Base-by-base conservation (phyloP, 2,888 invertebrate genomes). In the Cephus nigrinus region DNA sequence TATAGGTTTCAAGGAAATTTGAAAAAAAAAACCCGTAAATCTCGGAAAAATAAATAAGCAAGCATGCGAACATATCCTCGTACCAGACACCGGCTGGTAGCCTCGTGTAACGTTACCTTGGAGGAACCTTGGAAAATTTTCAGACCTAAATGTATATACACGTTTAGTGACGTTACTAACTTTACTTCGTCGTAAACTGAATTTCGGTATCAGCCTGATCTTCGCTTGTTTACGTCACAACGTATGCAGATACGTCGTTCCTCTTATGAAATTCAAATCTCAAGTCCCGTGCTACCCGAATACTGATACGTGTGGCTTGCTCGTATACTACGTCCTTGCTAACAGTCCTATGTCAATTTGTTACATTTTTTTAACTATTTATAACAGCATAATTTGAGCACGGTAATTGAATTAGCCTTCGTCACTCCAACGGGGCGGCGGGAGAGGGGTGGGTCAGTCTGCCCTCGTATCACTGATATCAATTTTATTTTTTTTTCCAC, bases 351-450 rank as follows among this genome's bases (percentile, higher is more conserved):
- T 71, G 31, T 71, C 71, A 71, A 31, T 71, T 73, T 76, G 72
- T 69, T 73, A 30, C 73, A 30, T 34, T 78, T 77, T 77, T 75
- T 77, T 74, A 77, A 68, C 74, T 72, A 71, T 69, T 35, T 32
- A 35, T 35, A 75, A 68, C 68, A 73, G 68, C 73, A 75, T 81
- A 85, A 84, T 80, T 84, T 76, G 78, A 81, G 71, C 78, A 73
- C 76, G 79, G 75, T 84, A 86, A 86, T 85, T 83, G 77, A 83
- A 76, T 85, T 85, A 85, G 76, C 83, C 82, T 83, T 84, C 80
- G 71, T 32, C 71, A 11, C 71, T 23, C 2, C 9, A 23, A 55
- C 9, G 55, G 23, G 23, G 5, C 0, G 5, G 40, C 36, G 36
- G 36, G 12, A 15, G 12, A 15, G 15, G 40, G 23, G 55, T 55